phyloP scores from a whole-genome alignment of 2,113 vertebrate species.

The Hirundichthys speculiger region DNA sequence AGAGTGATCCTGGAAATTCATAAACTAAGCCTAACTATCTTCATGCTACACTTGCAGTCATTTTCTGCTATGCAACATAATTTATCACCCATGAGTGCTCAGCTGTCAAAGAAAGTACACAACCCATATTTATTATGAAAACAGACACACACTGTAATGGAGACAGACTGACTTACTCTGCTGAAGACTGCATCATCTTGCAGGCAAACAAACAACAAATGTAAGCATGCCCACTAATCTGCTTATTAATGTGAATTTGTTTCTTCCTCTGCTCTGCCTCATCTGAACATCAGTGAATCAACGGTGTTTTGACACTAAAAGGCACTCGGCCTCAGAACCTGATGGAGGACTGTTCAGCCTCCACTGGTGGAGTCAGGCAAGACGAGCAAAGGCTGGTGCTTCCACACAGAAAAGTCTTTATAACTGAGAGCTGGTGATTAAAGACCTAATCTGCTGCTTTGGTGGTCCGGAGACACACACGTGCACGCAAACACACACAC shows the following conservation, averaged over 20 bases:
- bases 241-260: slow-evolving; percentile 59
- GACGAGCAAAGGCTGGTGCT: slow-evolving; percentile 53
- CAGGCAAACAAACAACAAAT: slow-evolving; percentile 50
- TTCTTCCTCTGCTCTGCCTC: slow-evolving; percentile 53
- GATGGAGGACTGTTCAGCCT: slow-evolving; percentile 68
- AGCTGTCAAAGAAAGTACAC: slow-evolving; percentile 54
- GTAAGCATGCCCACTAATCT: slow-evolving; percentile 58
- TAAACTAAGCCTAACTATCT: slow-evolving; percentile 37
- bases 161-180: slow-evolving; percentile 39
- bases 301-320: slow-evolving; percentile 70
- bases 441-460: slow-evolving; percentile 66
- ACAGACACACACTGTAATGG: slow-evolving; percentile 51
- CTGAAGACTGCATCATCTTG: slow-evolving; percentile 43
- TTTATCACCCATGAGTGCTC: slow-evolving; percentile 45
- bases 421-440: slow-evolving; percentile 68
- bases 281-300: slow-evolving; percentile 60
- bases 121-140: slow-evolving; percentile 50
- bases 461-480: slow-evolving; percentile 62
- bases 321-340: slow-evolving; percentile 57
- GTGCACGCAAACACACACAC: slow-evolving; percentile 12
- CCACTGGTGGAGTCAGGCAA: slow-evolving; percentile 44
- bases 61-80: slow-evolving; percentile 60
- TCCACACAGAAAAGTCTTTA: slow-evolving; percentile 73
- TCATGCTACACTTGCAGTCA: slow-evolving; percentile 20
- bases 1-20: slow-evolving; percentile 32